Percentiles rank a stretch among this genome's conserved stretches.
Conservation (phyloP, 2,113 vertebrate species). For the Pogona vitticeps region DNA sequence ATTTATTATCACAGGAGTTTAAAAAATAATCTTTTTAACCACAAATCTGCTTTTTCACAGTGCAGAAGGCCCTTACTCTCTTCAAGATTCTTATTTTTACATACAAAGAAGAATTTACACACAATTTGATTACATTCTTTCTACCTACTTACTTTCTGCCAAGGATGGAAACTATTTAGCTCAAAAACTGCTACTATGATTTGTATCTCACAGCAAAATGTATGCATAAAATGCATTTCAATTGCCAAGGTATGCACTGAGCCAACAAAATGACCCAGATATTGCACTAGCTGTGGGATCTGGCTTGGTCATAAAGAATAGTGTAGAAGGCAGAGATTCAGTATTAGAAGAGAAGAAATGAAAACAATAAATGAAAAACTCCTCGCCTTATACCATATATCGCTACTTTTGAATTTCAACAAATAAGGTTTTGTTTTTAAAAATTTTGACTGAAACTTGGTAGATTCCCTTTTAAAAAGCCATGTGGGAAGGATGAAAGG, state of each 20-base stretch:
- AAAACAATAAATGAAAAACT: not conserved
- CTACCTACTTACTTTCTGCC: constrained; percentile 67
- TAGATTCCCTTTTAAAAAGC: not conserved
- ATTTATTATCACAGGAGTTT: constrained; percentile 53
- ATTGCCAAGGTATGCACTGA: constrained; percentile 61
- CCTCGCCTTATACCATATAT: not conserved
- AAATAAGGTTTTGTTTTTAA: not conserved
- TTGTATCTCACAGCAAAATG: constrained; percentile 62
- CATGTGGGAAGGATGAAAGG: not conserved
- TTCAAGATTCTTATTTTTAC: constrained; percentile 62
- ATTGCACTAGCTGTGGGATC: constrained; percentile 51
- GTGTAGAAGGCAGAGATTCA: not conserved
- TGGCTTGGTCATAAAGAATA: constrained; percentile 33
- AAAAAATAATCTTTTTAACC: constrained; percentile 60
- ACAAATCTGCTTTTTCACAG: constrained; percentile 71
- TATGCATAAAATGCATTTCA: constrained; percentile 69
- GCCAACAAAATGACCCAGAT: constrained; percentile 56
- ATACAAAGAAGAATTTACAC: constrained; percentile 73
- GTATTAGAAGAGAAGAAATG: not conserved
- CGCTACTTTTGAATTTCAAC: not conserved
- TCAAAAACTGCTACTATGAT: constrained; percentile 59
- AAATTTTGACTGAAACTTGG: not conserved
- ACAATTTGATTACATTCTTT: constrained; percentile 72
- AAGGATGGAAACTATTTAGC: constrained; percentile 66
- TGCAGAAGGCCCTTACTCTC: constrained; percentile 70